These are phyloP conservation scores for Sympetrum striolatum DNA, from an alignment of 2,888 invertebrate genomes.

Conservation along the genomic window DNA sequence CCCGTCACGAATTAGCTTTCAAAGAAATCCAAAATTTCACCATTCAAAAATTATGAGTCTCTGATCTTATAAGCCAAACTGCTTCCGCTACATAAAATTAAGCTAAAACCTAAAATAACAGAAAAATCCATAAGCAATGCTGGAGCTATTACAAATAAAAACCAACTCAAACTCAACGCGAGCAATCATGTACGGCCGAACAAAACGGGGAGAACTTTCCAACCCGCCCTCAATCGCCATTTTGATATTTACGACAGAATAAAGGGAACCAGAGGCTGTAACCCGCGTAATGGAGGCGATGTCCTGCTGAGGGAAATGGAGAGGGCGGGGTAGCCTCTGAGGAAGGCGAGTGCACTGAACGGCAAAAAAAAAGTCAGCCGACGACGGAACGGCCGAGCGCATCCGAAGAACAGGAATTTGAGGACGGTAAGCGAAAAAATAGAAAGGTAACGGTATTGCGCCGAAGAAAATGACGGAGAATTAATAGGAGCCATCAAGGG, in stretches of 20 bases:
- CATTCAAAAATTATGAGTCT: too few relatives aligned
- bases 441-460: background rate
- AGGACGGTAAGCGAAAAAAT: background rate
- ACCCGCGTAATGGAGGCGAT: slow-evolving; percentile 24
- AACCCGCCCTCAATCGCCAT: slow-evolving; percentile 4
- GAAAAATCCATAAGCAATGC: too few relatives aligned
- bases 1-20: too few relatives aligned
- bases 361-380: background rate
- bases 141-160: too few relatives aligned
- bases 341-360: background rate
- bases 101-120: too few relatives aligned
- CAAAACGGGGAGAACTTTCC: background rate
- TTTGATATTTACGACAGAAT: slow-evolving; percentile 14
- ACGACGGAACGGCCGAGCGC: background rate
- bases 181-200: too few relatives aligned
- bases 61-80: too few relatives aligned
- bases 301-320: slow-evolving; percentile 1
- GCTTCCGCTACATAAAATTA: too few relatives aligned
- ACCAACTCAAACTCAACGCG: background rate
- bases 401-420: background rate
- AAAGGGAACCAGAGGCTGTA: slow-evolving; percentile 34
- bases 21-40: too few relatives aligned
- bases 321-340: background rate
- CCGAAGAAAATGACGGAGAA: background rate
- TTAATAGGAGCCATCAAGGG: background rate